Conservation (phyloP, 2,888 invertebrate genomes). For the Drosophila neotestacea region DNA sequence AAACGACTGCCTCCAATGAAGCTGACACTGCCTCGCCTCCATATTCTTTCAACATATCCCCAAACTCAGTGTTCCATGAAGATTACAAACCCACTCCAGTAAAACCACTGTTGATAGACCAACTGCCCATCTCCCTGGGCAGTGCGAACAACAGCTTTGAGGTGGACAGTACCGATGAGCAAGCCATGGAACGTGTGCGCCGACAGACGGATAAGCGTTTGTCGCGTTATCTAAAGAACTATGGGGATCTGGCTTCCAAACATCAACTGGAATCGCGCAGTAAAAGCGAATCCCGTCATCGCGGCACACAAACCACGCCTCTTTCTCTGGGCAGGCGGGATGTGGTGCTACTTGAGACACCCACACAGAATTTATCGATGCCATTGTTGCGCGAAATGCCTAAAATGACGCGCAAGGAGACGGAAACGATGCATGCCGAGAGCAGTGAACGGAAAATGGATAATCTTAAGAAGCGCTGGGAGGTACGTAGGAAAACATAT, state of each 20-base stretch:
- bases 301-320: slow-evolving; percentile 82
- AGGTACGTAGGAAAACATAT: slow-evolving; percentile 80
- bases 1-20: slow-evolving; percentile 29
- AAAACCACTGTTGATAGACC: slow-evolving; percentile 56
- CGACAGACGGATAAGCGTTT: slow-evolving; percentile 79
- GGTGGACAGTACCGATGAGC: slow-evolving; percentile 70
- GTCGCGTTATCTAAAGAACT: slow-evolving; percentile 82
- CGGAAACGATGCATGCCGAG: slow-evolving; percentile 31
- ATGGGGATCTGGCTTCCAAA: slow-evolving; percentile 79
- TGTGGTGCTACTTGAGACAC: slow-evolving; percentile 74
- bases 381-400: slow-evolving; percentile 88
- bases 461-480: slow-evolving; percentile 86
- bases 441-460: slow-evolving; percentile 69
- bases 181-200: slow-evolving; percentile 76
- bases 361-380: slow-evolving; percentile 86
- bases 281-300: slow-evolving; percentile 75
- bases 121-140: slow-evolving; percentile 54
- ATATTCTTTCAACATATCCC: slow-evolving; percentile 79
- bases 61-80: slow-evolving; percentile 81
- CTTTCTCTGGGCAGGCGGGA: slow-evolving; percentile 73
- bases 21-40: slow-evolving; percentile 46
- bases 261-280: slow-evolving; percentile 56
- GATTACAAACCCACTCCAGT: slow-evolving; percentile 66
- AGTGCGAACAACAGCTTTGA: slow-evolving; percentile 70
- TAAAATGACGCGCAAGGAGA: slow-evolving; percentile 81